These are phyloP conservation scores for Drosophila takahashii DNA, from an alignment of 1,140 invertebrate genomes.

Conservation along the genomic window DNA sequence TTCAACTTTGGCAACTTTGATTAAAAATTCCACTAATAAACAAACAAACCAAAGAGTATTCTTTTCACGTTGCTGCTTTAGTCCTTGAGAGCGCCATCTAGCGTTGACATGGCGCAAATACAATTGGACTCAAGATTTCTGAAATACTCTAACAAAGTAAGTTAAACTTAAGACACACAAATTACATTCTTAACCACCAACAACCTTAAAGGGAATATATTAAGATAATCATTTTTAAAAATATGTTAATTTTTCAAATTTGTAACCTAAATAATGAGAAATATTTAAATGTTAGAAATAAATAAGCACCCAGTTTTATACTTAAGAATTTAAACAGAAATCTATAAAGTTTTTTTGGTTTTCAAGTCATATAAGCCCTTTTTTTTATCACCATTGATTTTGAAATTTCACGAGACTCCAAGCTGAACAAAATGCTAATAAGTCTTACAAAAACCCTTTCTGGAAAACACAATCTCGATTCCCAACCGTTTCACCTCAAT, in stretches of 20 bases:
- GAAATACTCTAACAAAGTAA: background rate
- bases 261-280: too few relatives aligned
- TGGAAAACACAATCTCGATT: conserved; percentile 29
- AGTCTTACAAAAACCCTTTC: conserved; percentile 10
- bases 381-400: background rate
- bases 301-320: too few relatives aligned
- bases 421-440: background rate
- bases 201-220: too few relatives aligned
- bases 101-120: conserved; percentile 43
- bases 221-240: too few relatives aligned
- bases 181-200: too few relatives aligned
- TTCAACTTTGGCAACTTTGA: conserved; percentile 76
- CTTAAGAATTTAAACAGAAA: too few relatives aligned
- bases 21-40: conserved; percentile 84
- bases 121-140: background rate
- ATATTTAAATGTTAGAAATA: too few relatives aligned
- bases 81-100: conserved; percentile 36
- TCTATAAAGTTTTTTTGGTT: too few relatives aligned
- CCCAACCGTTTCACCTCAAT: conserved; percentile 46
- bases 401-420: background rate
- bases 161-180: too few relatives aligned
- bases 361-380: too few relatives aligned
- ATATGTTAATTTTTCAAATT: too few relatives aligned
- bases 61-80: conserved; percentile 8
- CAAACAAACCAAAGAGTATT: conserved; percentile 50